Evolutionary conservation across 2,888 invertebrate species (phyloP), one percentile per base, ranked within the genome.

Genomic region (Amphimallon solstitiale): DNA sequence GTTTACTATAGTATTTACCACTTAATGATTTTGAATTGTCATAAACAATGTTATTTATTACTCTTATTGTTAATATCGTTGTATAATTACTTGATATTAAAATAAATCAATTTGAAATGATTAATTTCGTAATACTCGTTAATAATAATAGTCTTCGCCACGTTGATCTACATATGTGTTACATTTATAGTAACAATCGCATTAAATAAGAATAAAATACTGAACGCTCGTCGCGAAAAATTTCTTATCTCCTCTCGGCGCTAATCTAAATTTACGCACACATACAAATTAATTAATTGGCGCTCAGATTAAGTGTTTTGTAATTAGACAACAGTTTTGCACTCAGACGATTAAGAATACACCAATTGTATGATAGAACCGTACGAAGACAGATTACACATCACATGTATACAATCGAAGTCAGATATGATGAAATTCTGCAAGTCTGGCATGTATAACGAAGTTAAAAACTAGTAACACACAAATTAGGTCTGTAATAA

Each of bases 241-340:
- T 43, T 3, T 45, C 23, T 56, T 56, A 59, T 59, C 56, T 59
- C 29, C 43, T 29, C 51, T 43, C 56, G 56, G 56, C 56, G 56
- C 56, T 59, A 59, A 59, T 59, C 56, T 59, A 59, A 59, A 59
- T 59, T 59, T 59, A 59, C 56, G 29, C 43, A 43, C 56, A 38
- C 56, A 40, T 59, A 59, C 56, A 59, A 63, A 63, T 63, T 63
- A 64, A 64, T 64, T 64, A 64, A 37, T 45, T 64, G 64, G 64
- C 64, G 64, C 64, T 35, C 46, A 46, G 54, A 48, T 43, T 23
- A 15, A 52, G 45, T 64, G 45, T 64, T 46, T 54, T 45, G 56
- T 38, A 64, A 56, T 43, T 59, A 59, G 56, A 43, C 56, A 43
- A 49, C 49, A 34, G 9, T 5, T 45, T 12, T 29, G 14, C 34